Conservation (phyloP, 2,113 vertebrate species). For the Microcebus murinus region DNA sequence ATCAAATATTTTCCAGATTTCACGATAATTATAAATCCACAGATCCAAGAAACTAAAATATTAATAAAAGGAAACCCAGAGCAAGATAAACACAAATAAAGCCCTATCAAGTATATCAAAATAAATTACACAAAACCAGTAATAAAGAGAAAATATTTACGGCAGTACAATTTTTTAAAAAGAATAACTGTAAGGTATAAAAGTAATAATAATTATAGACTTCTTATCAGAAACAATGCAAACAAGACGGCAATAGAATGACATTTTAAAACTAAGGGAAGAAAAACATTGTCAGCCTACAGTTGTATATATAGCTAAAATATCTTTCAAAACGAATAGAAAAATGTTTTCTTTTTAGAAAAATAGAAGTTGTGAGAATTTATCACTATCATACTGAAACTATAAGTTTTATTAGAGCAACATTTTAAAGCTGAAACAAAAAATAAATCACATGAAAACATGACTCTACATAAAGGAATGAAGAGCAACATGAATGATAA, state of each 20-base stretch:
- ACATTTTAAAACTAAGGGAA: neutral
- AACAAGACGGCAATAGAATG: neutral
- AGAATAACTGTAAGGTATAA: neutral
- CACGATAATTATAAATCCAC: neutral
- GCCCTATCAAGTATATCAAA: neutral
- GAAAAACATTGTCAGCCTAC: neutral
- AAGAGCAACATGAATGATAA: neutral
- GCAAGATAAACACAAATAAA: neutral
- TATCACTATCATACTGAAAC: neutral
- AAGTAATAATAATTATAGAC: neutral
- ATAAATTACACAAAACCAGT: neutral
- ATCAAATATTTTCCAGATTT: neutral
- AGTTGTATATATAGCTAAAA: neutral
- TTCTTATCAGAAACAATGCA: neutral
- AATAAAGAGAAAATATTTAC: neutral
- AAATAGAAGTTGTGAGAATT: neutral
- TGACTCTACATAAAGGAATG: neutral
- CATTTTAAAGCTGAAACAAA: neutral
- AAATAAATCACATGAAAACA: neutral
- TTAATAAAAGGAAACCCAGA: neutral
- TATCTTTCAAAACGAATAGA: neutral
- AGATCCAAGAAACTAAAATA: neutral
- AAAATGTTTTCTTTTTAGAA: neutral
- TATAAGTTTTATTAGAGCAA: neutral
- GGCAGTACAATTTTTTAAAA: neutral